Conservation (phyloP, 2,888 invertebrate genomes). For the Galerucella calmariensis region DNA sequence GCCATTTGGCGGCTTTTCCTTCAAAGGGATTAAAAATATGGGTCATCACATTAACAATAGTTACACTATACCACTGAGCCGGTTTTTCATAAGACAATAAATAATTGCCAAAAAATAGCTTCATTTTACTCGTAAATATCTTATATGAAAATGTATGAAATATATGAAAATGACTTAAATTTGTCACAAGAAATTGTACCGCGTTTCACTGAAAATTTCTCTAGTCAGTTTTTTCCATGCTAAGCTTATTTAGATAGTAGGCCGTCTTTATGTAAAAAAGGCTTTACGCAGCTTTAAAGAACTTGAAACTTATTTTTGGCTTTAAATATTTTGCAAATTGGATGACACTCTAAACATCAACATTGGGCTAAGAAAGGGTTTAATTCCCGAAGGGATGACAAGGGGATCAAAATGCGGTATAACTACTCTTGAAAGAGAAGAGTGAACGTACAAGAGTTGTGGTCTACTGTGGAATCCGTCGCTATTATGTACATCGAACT, state of each 20-base stretch:
- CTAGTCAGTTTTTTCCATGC: background rate
- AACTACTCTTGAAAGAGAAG: slow-evolving; percentile 16
- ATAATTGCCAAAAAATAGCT: too few relatives aligned
- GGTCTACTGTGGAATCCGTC: slow-evolving; percentile 13
- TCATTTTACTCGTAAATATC: too few relatives aligned
- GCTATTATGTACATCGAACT: slow-evolving; percentile 17
- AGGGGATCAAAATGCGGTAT: slow-evolving; percentile 9
- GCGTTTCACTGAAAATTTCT: background rate
- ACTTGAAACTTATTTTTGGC: slow-evolving; percentile 2
- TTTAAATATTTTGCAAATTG: background rate
- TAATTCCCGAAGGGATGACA: background rate
- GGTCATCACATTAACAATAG: too few relatives aligned
- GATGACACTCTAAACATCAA: slow-evolving; percentile 1
- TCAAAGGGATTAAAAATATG: too few relatives aligned
- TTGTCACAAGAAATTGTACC: background rate
- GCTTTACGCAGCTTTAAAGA: background rate
- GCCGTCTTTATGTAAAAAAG: slow-evolving; percentile 2
- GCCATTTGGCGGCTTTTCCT: too few relatives aligned
- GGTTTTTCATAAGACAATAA: too few relatives aligned
- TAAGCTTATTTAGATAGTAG: background rate
- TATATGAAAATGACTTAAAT: too few relatives aligned
- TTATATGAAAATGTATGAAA: too few relatives aligned
- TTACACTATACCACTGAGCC: too few relatives aligned
- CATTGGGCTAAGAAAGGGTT: background rate
- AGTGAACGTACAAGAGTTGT: slow-evolving; percentile 15